Conservation (phyloP, 2,113 vertebrate species). For the Pseudorectes ferrugineus region DNA sequence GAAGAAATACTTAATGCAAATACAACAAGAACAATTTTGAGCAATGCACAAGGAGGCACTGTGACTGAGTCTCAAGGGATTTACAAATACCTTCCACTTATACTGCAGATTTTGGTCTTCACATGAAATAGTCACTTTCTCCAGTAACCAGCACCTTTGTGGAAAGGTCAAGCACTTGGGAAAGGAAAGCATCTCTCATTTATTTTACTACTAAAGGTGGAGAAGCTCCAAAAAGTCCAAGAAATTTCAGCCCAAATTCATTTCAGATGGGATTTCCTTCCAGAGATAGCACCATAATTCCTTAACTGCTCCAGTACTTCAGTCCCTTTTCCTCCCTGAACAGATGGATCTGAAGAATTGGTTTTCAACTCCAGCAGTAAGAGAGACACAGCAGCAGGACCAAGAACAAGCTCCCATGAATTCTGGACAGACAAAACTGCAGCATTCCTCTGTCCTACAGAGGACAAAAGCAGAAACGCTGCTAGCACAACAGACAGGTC, state of each 20-base stretch:
- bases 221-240: background rate
- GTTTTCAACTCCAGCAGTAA: background rate
- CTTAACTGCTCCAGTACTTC: background rate
- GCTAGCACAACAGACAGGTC: background rate
- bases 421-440: background rate
- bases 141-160: background rate
- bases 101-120: background rate
- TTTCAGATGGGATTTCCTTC: background rate
- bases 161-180: background rate
- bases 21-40: background rate
- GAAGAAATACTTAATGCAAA: background rate
- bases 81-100: background rate
- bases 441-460: background rate
- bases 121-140: background rate
- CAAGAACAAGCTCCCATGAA: accelerated
- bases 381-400: background rate
- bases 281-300: background rate
- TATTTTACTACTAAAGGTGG: background rate
- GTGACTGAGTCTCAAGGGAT: background rate
- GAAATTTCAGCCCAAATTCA: background rate
- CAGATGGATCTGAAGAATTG: background rate
- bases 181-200: background rate
- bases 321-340: background rate
- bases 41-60: background rate
- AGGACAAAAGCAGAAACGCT: background rate